phyloP scores from a whole-genome alignment of 2,797 vertebrate species.

The Brachyrhaphis roseni region DNA sequence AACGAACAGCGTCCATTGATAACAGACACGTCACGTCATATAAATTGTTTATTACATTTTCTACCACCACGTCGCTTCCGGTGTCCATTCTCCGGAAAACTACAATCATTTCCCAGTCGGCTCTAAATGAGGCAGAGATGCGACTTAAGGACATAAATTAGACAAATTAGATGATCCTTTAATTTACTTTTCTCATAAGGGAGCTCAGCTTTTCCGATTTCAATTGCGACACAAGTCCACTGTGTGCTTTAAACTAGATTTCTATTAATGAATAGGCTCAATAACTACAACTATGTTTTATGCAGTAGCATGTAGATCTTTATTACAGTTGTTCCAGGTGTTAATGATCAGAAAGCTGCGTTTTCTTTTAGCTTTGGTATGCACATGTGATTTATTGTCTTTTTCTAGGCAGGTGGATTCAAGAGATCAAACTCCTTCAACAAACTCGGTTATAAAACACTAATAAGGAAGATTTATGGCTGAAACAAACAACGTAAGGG shows the following conservation, averaged over 20 bases:
- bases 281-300: background rate
- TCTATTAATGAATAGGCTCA: background rate
- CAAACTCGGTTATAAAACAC: background rate
- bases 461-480: background rate
- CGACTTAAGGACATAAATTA: conserved; percentile 1
- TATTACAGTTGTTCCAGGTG: background rate
- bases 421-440: background rate
- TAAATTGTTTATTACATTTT: background rate
- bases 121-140: background rate
- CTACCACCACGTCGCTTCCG: background rate
- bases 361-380: background rate
- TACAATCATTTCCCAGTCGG: background rate
- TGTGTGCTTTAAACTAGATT: background rate
- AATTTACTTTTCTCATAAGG: background rate
- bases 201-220: background rate
- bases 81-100: background rate
- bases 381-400: background rate
- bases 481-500: background rate
- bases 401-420: background rate
- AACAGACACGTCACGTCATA: background rate
- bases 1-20: background rate
- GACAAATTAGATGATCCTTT: background rate
- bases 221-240: background rate
- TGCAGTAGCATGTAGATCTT: background rate
- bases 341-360: background rate